Evolutionary conservation across 2,797 vertebrate genomes (phyloP), one percentile per base, ranked within the genome.

Genomic region (Craterocephalus amniculus): DNA sequence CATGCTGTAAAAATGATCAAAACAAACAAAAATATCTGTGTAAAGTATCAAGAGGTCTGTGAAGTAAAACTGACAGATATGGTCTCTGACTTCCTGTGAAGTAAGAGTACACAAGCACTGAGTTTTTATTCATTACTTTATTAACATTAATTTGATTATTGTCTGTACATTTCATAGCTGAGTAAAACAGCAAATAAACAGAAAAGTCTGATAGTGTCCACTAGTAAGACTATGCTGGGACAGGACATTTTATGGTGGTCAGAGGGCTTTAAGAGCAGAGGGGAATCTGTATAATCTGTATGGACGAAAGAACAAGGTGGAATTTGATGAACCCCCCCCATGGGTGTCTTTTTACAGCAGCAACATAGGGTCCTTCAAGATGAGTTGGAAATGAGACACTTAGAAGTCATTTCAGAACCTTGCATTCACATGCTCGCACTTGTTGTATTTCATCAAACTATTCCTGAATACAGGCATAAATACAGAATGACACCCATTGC

Each of bases 311-410:
- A 58, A 60, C 67, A 83, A 80, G 65, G 67, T 72, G 82, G 82
- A 73, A 81, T 80, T 68, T 80, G 72, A 84, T 60, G 60, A 78
- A 77, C 67, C 29, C 60, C 36, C 56, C 74, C 74, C 7, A 34
- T 51, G 67, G 83, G 69, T 71, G 67, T 70, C 54, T 76, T 58
- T 59, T 68, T 83, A 78, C 9, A 36, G 81, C 75, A 67, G 68
- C 71, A 64, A 68, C 32, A 60, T 57, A 80, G 58, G 58, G 62
- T 85, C 82, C 20, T 69, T 60, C 74, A 4, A 1, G 67, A 74
- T 84, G 78, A 90, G 54, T 36, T 76, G 29, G 54, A 59, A 75
- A 84, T 80, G 77, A 88, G 78, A 83, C 74, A 78, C 67, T 9
- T 32, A 49, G 67, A 75, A 67, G 74, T 88, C 84, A 73, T 71